phyloP scores from a whole-genome alignment of 2,797 vertebrate species.

The Pangasius djambal region DNA sequence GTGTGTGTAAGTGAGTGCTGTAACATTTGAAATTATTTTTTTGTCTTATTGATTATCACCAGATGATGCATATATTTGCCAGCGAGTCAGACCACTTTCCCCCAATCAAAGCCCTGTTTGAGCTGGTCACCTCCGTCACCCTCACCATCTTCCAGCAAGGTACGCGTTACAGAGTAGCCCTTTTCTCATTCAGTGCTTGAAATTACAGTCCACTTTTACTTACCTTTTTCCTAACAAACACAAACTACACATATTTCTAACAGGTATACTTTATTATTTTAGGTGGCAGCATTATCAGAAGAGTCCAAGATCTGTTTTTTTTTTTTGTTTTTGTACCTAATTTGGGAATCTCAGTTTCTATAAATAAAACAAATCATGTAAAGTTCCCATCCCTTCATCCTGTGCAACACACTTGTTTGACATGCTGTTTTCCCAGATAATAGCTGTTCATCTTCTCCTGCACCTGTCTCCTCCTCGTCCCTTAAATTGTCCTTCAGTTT shows the following conservation, averaged over 20 bases:
- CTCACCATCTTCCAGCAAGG: slow-evolving; percentile 99
- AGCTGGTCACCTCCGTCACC: slow-evolving; percentile 95
- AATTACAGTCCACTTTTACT: background rate
- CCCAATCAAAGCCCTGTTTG: slow-evolving; percentile 96
- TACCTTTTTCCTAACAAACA: background rate
- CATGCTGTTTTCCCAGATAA: slow-evolving; percentile 35
- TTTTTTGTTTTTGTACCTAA: background rate
- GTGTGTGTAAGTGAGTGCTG: background rate
- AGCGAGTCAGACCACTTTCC: slow-evolving; percentile 95
- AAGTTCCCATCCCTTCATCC: background rate
- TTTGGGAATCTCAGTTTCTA: background rate
- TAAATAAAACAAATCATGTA: background rate
- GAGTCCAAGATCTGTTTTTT: background rate
- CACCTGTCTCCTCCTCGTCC: slow-evolving; percentile 38
- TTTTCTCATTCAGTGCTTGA: slow-evolving; percentile 17
- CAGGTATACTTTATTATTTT: background rate
- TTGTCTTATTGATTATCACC: slow-evolving; percentile 60
- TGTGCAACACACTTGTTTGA: slow-evolving; percentile 8
- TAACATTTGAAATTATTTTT: background rate
- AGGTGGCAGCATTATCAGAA: background rate
- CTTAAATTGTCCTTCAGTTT: slow-evolving; percentile 62
- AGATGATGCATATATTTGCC: slow-evolving; percentile 99
- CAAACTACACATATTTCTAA: background rate
- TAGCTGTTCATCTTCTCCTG: slow-evolving; percentile 25
- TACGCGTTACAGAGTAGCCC: slow-evolving; percentile 70